Percentiles rank a stretch among this genome's conserved stretches.
These are phyloP conservation scores for Channallabes apus DNA, from an alignment of 2,797 vertebrate species.

Conservation along the genomic window DNA sequence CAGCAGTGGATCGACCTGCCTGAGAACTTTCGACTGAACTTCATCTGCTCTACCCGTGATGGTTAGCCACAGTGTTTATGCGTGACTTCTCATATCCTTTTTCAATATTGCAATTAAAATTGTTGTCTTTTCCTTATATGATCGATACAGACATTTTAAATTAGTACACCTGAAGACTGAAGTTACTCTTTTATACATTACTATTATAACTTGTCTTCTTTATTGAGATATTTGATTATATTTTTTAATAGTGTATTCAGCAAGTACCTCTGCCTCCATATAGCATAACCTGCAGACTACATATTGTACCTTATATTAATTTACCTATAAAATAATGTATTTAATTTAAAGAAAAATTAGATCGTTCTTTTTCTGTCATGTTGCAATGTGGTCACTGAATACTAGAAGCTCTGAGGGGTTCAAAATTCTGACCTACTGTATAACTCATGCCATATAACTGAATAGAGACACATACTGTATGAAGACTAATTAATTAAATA, in stretches of 20 bases:
- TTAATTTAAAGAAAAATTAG: too few species aligned
- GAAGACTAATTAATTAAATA: too few species aligned
- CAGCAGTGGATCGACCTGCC: too few species aligned
- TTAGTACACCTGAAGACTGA: not conserved
- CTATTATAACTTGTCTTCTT: not conserved
- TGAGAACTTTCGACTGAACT: not conserved
- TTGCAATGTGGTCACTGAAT: too few species aligned
- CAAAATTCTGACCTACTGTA: too few species aligned
- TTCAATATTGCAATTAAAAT: not conserved
- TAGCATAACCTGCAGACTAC: not conserved
- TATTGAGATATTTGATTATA: not conserved
- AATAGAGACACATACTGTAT: too few species aligned
- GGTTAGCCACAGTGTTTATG: not conserved
- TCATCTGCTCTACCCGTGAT: conserved; percentile 2
- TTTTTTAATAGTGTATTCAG: not conserved
- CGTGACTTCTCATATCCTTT: too few species aligned
- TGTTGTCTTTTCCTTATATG: not conserved
- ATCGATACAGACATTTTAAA: not conserved
- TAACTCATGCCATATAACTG: too few species aligned
- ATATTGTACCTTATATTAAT: not conserved
- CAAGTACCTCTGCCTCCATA: not conserved
- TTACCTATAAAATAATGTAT: too few species aligned
- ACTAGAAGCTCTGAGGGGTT: too few species aligned
- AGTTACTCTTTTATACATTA: not conserved
- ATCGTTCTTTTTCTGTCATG: too few species aligned